These are phyloP conservation scores for Adrianichthys oophorus DNA, from an alignment of 2,797 vertebrate species.

Conservation along the genomic window DNA sequence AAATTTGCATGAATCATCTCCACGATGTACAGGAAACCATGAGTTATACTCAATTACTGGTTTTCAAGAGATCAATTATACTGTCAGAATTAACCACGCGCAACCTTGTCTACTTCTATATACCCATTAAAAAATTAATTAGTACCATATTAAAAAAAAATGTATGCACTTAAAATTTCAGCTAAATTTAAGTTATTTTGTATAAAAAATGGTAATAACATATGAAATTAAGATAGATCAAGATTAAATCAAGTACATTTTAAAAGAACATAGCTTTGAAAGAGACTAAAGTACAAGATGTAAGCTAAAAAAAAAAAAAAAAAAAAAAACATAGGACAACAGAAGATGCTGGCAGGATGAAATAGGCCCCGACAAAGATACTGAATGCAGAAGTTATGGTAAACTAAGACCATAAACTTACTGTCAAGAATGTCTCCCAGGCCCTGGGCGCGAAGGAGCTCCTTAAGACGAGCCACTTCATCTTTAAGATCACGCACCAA, in stretches of 20 bases:
- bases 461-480: conserved; percentile 93
- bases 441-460: conserved; percentile 94
- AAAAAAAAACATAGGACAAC: conserved; percentile 29
- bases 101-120: not conserved
- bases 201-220: too few species aligned
- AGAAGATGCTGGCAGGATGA: conserved; percentile 31
- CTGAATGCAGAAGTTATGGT: conserved; percentile 10
- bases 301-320: conserved; percentile 7
- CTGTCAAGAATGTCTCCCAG: conserved; percentile 98
- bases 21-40: conserved; percentile 24
- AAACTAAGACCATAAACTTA: conserved; percentile 77
- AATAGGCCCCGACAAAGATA: conserved; percentile 20
- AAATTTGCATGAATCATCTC: conserved; percentile 28
- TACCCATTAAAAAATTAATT: not conserved
- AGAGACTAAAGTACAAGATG: conserved; percentile 16
- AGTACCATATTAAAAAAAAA: too few species aligned
- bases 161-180: too few species aligned
- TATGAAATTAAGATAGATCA: conserved; percentile 17
- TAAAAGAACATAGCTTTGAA: not conserved
- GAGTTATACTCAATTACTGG: conserved; percentile 12
- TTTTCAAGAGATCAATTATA: conserved; percentile 17
- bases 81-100: conserved; percentile 13
- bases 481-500: conserved; percentile 97
- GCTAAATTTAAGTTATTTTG: too few species aligned
- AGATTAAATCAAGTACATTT: not conserved